phyloP scores from a whole-genome alignment of 2,113 vertebrate genomes.

The Nothobranchius furzeri region DNA sequence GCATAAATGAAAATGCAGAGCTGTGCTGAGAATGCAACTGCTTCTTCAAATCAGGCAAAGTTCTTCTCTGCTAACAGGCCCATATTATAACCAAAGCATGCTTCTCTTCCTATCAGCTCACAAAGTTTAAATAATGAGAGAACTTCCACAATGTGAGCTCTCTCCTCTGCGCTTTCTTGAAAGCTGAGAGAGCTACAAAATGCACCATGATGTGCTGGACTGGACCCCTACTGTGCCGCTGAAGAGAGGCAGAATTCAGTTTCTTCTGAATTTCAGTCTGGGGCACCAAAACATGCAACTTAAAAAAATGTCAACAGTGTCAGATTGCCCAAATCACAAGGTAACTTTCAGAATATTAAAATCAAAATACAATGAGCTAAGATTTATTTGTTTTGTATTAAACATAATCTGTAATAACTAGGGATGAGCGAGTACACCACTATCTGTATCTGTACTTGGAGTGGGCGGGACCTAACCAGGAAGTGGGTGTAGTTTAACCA shows the following conservation, averaged over 20 bases:
- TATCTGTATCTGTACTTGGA: too few relatives aligned
- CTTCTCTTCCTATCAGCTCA: not conserved
- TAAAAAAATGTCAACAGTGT: not conserved
- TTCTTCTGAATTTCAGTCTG: not conserved
- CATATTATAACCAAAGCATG: not conserved
- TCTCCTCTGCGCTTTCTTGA: not conserved
- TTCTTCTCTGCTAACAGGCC: not conserved
- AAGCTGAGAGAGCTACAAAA: not conserved
- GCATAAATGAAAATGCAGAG: not conserved
- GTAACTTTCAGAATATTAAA: too few relatives aligned
- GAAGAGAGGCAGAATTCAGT: not conserved
- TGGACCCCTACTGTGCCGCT: not conserved
- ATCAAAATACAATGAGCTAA: too few relatives aligned
- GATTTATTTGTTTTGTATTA: too few relatives aligned
- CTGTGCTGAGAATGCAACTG: not conserved
- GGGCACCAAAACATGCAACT: not conserved
- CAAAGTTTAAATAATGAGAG: slow-evolving; percentile 3
- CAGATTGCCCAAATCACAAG: too few relatives aligned
- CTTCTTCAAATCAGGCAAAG: not conserved
- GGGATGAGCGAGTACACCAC: too few relatives aligned
- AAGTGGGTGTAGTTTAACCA: too few relatives aligned
- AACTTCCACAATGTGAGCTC: not conserved
- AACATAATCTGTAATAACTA: too few relatives aligned
- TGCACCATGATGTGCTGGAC: not conserved
- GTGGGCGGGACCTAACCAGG: too few relatives aligned